Percentiles rank a stretch among this genome's conserved stretches.
phyloP scores from a whole-genome alignment of 2,113 vertebrate genomes.

The Columba livia region DNA sequence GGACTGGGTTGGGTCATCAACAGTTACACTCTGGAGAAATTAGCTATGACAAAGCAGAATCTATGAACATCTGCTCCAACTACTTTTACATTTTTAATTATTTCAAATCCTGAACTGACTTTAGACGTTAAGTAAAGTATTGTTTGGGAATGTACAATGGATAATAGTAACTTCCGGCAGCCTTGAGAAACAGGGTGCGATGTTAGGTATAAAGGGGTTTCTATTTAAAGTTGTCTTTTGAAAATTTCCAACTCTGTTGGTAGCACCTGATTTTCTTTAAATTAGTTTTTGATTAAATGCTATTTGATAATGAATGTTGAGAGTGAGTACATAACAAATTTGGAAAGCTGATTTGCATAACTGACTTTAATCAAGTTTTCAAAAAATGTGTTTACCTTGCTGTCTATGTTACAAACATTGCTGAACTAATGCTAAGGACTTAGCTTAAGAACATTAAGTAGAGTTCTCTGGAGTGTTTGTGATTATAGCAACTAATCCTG shows the following conservation, averaged over 20 bases:
- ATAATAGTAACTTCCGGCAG: neutral
- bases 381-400: neutral
- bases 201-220: neutral
- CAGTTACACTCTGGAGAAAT: neutral
- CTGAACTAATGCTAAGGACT: neutral
- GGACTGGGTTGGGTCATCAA: neutral
- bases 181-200: neutral
- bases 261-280: neutral
- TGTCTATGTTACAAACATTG: neutral
- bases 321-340: neutral
- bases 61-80: neutral
- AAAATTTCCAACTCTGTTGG: neutral
- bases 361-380: conserved; percentile 7
- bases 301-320: neutral
- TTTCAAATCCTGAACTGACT: neutral
- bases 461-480: neutral
- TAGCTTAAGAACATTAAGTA: neutral
- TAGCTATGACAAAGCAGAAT: neutral
- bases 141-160: neutral
- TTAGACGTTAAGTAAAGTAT: neutral
- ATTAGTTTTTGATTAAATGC: neutral
- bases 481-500: conserved; percentile 9
- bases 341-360: neutral
- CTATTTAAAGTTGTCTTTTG: neutral
- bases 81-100: conserved; percentile 36